A percentile compares a stretch with the other conserved stretches of the same genome.
These are phyloP conservation scores for Apoda limacodes DNA, from an alignment of 2,888 invertebrate species.

Conservation along the genomic window DNA sequence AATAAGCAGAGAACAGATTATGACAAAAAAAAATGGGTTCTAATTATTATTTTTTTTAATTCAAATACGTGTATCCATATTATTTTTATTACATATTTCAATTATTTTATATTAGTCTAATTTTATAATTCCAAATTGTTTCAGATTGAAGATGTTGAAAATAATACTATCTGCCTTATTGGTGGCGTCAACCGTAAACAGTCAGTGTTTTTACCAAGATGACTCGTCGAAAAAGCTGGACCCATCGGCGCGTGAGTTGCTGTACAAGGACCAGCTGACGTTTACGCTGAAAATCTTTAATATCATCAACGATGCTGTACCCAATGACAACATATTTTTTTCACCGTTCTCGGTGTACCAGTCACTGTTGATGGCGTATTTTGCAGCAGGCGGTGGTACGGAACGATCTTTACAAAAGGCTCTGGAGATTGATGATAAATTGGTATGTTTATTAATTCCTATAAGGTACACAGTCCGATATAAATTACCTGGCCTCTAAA, in stretches of 20 bases:
- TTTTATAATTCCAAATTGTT: slow-evolving; percentile 23
- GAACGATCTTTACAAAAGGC: slow-evolving; percentile 74
- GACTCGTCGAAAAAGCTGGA: slow-evolving; percentile 53
- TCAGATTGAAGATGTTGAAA: slow-evolving; percentile 43
- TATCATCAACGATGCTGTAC: slow-evolving; percentile 73
- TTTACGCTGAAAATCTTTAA: slow-evolving; percentile 80
- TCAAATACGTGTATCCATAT: neutral
- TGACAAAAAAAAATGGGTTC: too few relatives aligned
- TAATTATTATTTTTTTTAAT: neutral
- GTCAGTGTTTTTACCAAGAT: slow-evolving; percentile 59
- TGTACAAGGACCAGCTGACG: slow-evolving; percentile 65
- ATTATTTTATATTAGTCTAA: neutral
- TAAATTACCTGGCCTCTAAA: too few relatives aligned
- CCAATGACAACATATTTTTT: slow-evolving; percentile 84
- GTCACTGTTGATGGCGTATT: slow-evolving; percentile 82
- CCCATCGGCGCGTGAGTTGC: slow-evolving; percentile 37
- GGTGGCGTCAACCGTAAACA: slow-evolving; percentile 33
- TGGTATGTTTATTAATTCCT: neutral
- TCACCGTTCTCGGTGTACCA: slow-evolving; percentile 90
- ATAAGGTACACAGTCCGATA: too few relatives aligned
- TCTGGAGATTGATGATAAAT: slow-evolving; percentile 66
- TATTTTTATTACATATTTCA: neutral
- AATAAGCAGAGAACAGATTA: too few relatives aligned
- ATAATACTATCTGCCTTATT: slow-evolving; percentile 29
- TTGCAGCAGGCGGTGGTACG: slow-evolving; percentile 79